Evolutionary conservation across 2,797 vertebrate genomes (phyloP).

Genomic region (Psittacula derbiana): DNA sequence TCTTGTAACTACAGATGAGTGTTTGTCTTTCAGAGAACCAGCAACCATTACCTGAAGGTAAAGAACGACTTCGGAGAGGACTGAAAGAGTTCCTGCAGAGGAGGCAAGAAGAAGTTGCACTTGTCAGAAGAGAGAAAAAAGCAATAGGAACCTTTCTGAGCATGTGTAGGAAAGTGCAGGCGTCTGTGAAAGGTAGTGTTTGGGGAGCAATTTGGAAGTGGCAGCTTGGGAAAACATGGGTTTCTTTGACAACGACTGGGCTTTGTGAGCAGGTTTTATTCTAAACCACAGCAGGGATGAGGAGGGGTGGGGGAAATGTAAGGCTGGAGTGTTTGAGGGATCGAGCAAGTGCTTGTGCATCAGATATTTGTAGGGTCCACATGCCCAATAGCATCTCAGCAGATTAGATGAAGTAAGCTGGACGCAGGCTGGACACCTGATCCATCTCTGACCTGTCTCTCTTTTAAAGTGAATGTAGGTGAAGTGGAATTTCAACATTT

Average conservation of each 20-base stretch:
- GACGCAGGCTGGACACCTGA: background rate
- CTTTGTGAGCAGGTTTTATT: background rate
- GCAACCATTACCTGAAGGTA: background rate
- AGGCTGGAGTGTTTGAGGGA: background rate
- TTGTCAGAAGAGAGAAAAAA: constrained; percentile 74
- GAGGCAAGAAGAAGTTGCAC: constrained; percentile 72
- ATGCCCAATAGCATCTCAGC: accelerated
- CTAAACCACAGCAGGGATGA: background rate
- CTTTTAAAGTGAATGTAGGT: constrained; percentile 74
- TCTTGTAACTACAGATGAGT: background rate
- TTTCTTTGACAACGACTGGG: background rate
- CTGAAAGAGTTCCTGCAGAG: constrained; percentile 70
- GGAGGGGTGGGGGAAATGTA: background rate
- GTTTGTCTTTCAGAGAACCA: constrained; percentile 53
- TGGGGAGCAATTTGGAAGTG: background rate
- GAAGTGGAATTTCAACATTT: constrained; percentile 58
- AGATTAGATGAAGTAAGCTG: background rate
- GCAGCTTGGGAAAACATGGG: background rate
- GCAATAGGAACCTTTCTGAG: constrained; percentile 79
- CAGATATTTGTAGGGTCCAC: background rate
- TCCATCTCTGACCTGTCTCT: background rate
- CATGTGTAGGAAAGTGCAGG: constrained; percentile 80
- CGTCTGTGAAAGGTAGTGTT: constrained; percentile 78
- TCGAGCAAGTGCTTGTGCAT: background rate
- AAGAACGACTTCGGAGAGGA: accelerated